Evolutionary conservation across 2,797 vertebrate species (phyloP), one percentile per base, ranked within the genome.

Genomic region (Adrianichthys oophorus): DNA sequence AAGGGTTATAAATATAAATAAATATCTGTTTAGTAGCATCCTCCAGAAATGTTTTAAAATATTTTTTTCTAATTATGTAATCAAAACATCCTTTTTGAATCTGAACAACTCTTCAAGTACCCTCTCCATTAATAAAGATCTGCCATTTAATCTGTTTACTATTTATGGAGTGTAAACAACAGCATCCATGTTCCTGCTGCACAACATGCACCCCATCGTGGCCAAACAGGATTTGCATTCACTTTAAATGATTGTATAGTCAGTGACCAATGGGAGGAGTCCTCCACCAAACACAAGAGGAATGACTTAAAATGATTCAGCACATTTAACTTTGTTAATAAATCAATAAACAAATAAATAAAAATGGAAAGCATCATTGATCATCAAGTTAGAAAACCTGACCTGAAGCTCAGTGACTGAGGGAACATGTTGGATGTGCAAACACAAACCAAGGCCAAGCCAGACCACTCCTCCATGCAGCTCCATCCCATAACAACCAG

Each of bases 371-470:
- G 29, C 29, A 32, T 8, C 1, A 37, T 12, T 37, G 32, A 37
- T 12, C 12, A 12, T 12, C 2, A 32, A 7, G 29, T 32, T 32
- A 41, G 47, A 60, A 10, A 17, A 1, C 12, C 18, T 50, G 48
- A 71, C 52, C 19, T 43, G 13, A 56, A 46, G 70, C 72, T 75
- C 67, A 79, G 49, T 1, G 21, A 29, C 26, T 29, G 26, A 43
- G 42, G 59, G 16, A 44, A 4, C 19, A 12, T 76, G 80, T 79
- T 79, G 16, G 59, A 52, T 64, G 71, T 76, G 74, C 78, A 90
- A 87, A 89, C 83, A 89, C 56, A 75, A 62, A 70, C 62, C 82
- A 83, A 87, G 84, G 87, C 76, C 73, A 19, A 29, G 71, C 29
- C 4, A 68, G 46, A 72, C 51, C 68, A 40, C 56, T 57, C 57